phyloP scores from a whole-genome alignment of 37 sponge, comb jelly and placozoan species.

The Diacarnus erythraeanus region DNA sequence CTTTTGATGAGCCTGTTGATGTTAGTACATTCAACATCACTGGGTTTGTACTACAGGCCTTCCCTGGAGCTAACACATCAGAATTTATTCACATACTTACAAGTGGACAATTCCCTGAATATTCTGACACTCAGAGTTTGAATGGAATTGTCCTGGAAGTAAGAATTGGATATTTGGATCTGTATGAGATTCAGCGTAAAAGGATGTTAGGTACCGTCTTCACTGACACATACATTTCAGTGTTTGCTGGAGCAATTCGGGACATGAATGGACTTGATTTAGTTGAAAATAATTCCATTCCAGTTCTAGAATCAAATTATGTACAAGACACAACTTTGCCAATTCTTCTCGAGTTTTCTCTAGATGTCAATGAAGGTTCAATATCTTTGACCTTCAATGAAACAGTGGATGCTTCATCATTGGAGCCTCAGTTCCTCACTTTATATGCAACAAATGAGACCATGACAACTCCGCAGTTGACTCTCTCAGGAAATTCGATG shows the following conservation, averaged over 20 bases:
- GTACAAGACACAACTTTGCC: constrained; percentile 64
- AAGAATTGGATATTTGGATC: constrained; percentile 46
- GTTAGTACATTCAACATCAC: constrained; percentile 44
- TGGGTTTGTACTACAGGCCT: constrained; percentile 29
- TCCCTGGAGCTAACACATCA: constrained; percentile 46
- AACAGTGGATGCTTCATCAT: constrained; percentile 52
- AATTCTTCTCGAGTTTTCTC: constrained; percentile 32
- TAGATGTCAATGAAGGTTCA: constrained; percentile 71
- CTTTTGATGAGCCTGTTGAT: constrained; percentile 81
- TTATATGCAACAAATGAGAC: constrained; percentile 35
- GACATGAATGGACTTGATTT: constrained; percentile 71
- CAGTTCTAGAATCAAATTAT: constrained; percentile 22
- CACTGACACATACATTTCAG: constrained; percentile 46
- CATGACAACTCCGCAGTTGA: constrained; percentile 11
- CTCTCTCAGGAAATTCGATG: constrained; percentile 18
- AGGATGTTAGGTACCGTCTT: constrained; percentile 35
- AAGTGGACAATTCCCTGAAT: constrained; percentile 51
- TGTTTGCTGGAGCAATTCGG: constrained; percentile 25
- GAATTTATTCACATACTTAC: constrained; percentile 44
- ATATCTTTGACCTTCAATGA: constrained; percentile 84
- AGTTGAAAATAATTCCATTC: constrained; percentile 16
- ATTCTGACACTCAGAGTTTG: constrained; percentile 37
- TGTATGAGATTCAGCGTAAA: constrained; percentile 64
- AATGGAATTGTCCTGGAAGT: constrained; percentile 61
- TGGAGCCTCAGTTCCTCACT: constrained; percentile 13